Base-by-base conservation (phyloP, 2,797 vertebrate genomes). In the Cryptoprocta ferox region DNA sequence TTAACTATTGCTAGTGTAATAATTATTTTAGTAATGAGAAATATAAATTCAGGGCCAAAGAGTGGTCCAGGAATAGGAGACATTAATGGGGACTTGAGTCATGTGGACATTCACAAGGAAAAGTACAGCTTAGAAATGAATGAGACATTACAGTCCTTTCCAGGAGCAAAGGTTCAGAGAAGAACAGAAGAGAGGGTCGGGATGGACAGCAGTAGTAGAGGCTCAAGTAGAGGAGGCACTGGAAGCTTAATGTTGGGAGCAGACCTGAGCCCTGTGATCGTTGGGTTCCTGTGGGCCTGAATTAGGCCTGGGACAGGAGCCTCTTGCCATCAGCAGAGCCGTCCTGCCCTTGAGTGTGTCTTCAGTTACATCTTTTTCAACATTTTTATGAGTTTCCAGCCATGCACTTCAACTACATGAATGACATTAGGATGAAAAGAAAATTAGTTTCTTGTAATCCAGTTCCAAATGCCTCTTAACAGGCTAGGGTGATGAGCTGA, bases 401-500 rank as follows among this genome's bases (percentile, higher is more conserved):
- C 32, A 85, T 59, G 13, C 4, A 63, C 28, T 39, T 89, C 13
- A 91, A 90, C 56, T 68, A 37, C 24, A 75, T 56, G 59, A 15
- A 87, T 53, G 48, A 45, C 39, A 89, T 84, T 73, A 84, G 21
- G 26, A 37, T 85, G 28, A 84, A 94, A 94, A 59, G 14, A 11
- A 81, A 94, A 71, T 68, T 53, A 37, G 53, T 78, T 78, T 95
- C 35, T 92, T 61, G 73, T 66, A 71, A 83, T 83, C 19, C 37
- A 59, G 45, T 87, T 91, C 92, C 39, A 94, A 81, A 81, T 78
- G 11, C 39, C 37, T 94, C 21, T 88, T 65, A 86, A 63, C 66
- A 89, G 39, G 9, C 14, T 87, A 86, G 3, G 26, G 32, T 84
- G 11, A 91, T 89, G 53, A 95, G 10, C 24, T n/a, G 32, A 83